Evolutionary conservation across 2,888 invertebrate genomes (phyloP).

Genomic region (Autographa gamma): DNA sequence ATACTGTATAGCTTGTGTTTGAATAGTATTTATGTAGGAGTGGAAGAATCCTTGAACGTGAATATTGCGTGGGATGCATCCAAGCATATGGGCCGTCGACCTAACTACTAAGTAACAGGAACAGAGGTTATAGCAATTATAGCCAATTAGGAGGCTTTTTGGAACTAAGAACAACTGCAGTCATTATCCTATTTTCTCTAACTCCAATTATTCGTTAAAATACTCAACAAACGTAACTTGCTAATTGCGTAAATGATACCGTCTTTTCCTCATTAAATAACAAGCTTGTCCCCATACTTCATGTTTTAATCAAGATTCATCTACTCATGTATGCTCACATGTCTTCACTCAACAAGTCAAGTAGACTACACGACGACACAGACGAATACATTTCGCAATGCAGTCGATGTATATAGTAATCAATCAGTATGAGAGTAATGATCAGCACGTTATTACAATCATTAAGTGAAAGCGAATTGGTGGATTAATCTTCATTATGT

Average conservation of each 20-base stretch:
- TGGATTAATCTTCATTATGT: constrained; percentile 66
- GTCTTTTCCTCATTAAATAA: not conserved
- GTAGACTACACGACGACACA: too few species aligned
- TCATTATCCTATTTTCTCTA: not conserved
- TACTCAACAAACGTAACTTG: not conserved
- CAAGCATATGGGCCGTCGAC: not conserved
- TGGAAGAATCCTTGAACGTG: not conserved
- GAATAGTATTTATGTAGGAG: not conserved
- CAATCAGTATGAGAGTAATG: constrained; percentile 45
- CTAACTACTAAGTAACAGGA: not conserved
- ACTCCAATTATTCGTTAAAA: not conserved
- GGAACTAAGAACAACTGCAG: not conserved
- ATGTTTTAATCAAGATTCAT: constrained; percentile 4
- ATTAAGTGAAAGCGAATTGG: constrained; percentile 63
- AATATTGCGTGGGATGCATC: not conserved
- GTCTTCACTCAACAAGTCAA: constrained; percentile 41
- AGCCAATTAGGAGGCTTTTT: not conserved
- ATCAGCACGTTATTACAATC: constrained; percentile 24
- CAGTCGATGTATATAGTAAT: constrained; percentile 26
- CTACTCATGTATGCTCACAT: constrained; percentile 17
- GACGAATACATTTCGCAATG: constrained; percentile 28
- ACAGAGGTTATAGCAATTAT: not conserved
- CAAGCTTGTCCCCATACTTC: not conserved
- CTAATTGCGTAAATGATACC: not conserved
- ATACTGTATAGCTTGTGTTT: not conserved